These are phyloP conservation scores for Erynnis tages DNA, from an alignment of 2,888 invertebrate genomes.

Conservation along the genomic window DNA sequence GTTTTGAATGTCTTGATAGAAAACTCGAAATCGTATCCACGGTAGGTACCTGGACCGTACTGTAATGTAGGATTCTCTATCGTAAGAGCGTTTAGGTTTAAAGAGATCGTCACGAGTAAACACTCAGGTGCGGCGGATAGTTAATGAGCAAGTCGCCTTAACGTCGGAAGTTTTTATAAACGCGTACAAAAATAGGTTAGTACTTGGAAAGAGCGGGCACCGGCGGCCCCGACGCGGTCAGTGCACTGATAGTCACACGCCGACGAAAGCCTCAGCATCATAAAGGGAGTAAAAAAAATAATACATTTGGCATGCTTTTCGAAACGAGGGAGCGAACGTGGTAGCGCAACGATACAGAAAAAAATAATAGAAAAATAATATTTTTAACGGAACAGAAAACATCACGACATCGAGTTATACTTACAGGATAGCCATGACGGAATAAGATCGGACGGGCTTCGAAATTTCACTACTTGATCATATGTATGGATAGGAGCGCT, in stretches of 20 bases:
- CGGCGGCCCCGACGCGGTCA: conserved; percentile 75
- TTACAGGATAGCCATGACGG: conserved; percentile 72
- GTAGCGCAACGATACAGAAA: conserved; percentile 74
- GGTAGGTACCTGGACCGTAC: conserved; percentile 30
- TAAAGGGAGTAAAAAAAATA: conserved; percentile 63
- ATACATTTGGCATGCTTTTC: conserved; percentile 80
- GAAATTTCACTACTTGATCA: conserved; percentile 63
- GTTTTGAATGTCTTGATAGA: conserved; percentile 15
- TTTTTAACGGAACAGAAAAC: conserved; percentile 60
- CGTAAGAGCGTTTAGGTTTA: neutral
- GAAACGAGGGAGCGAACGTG: conserved; percentile 80
- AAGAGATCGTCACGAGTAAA: conserved; percentile 13
- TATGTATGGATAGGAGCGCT: conserved; percentile 61
- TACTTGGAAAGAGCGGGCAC: conserved; percentile 71
- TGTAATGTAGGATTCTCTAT: conserved; percentile 5
- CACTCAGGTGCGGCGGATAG: conserved; percentile 21
- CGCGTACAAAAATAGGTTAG: conserved; percentile 70
- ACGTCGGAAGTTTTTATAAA: conserved; percentile 39
- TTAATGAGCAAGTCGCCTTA: conserved; percentile 25
- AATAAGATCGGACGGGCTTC: conserved; percentile 53
- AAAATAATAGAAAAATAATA: conserved; percentile 58
- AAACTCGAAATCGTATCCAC: conserved; percentile 12
- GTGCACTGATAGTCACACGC: conserved; percentile 76
- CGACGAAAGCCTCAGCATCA: conserved; percentile 83
- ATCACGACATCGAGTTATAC: conserved; percentile 69